phyloP scores from a whole-genome alignment of 2,888 invertebrate genomes.

The Yponomeuta sedellus region DNA sequence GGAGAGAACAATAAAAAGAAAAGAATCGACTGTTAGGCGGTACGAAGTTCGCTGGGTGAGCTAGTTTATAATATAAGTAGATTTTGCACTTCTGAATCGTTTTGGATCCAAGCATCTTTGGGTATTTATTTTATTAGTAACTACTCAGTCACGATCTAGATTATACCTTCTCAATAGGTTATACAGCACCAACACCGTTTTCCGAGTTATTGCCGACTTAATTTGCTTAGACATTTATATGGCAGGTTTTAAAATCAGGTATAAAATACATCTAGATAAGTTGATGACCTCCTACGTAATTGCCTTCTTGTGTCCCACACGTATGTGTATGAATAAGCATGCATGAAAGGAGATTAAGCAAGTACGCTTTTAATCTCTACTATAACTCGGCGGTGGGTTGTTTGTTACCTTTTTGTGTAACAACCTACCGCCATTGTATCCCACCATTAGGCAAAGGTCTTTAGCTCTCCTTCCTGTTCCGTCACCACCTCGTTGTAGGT shows the following conservation, averaged over 20 bases:
- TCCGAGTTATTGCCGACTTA: background rate
- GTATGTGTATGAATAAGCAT: background rate
- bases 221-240: background rate
- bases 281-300: background rate
- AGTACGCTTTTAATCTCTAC: too few relatives aligned
- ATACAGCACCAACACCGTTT: background rate
- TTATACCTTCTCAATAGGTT: background rate
- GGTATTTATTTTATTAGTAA: background rate
- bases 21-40: too few relatives aligned
- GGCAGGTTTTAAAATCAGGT: background rate
- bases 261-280: background rate
- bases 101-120: background rate
- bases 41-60: too few relatives aligned
- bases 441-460: too few relatives aligned
- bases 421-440: too few relatives aligned
- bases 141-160: background rate
- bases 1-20: too few relatives aligned
- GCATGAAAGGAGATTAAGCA: background rate
- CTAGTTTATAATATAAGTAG: too few relatives aligned
- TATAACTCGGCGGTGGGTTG: too few relatives aligned
- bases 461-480: too few relatives aligned
- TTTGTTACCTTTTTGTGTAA: too few relatives aligned
- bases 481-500: too few relatives aligned
- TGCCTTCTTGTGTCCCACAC: background rate
- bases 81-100: too few relatives aligned